phyloP scores from a whole-genome alignment of 1,140 invertebrate genomes.

The Portunus trituberculatus region DNA sequence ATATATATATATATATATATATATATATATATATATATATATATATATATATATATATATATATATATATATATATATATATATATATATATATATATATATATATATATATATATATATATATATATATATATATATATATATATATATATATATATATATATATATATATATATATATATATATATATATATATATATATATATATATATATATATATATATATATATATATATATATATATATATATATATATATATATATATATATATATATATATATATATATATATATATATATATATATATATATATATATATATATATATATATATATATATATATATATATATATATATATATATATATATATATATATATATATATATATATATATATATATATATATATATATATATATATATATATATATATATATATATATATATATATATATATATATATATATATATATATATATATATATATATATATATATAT shows the following conservation, averaged over 20 bases:
- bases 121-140: neutral
- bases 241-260: conserved; percentile 45
- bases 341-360: conserved; percentile 12
- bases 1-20: conserved; percentile 60
- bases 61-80: conserved; percentile 60
- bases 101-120: conserved; percentile 55
- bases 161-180: conserved; percentile 28
- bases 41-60: conserved; percentile 61
- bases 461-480: conserved; percentile 56
- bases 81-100: conserved; percentile 62
- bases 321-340: conserved; percentile 54
- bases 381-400: neutral
- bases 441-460: conserved; percentile 56
- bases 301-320: neutral
- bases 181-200: neutral
- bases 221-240: conserved; percentile 48
- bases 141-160: conserved; percentile 28
- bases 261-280: conserved; percentile 18
- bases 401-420: neutral
- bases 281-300: too few relatives aligned
- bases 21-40: conserved; percentile 60
- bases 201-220: conserved; percentile 41
- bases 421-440: conserved; percentile 57
- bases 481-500: neutral
- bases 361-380: conserved; percentile 39